phyloP scores from a whole-genome alignment of 2,888 invertebrate genomes.

The Athalia cordata region DNA sequence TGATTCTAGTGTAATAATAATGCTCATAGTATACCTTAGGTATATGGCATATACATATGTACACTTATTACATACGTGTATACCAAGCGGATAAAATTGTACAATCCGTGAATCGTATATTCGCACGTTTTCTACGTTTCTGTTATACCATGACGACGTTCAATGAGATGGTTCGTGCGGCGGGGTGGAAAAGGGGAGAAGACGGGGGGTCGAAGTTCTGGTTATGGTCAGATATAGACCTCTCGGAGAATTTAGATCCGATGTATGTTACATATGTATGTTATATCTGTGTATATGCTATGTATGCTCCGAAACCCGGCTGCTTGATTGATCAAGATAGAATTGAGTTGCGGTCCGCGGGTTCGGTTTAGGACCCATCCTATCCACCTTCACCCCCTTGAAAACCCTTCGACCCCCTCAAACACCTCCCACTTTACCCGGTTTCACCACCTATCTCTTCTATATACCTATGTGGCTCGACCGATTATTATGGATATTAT shows the following conservation, averaged over 20 bases:
- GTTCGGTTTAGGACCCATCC: conserved; percentile 39
- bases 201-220: conserved; percentile 44
- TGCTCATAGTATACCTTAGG: not conserved
- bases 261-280: too few relatives aligned
- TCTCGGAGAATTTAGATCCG: not conserved
- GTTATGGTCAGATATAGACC: conserved; percentile 29
- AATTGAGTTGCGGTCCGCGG: conserved; percentile 54
- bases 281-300: too few relatives aligned
- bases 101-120: too few relatives aligned
- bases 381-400: conserved; percentile 43
- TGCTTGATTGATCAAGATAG: conserved; percentile 55
- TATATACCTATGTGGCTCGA: conserved; percentile 18
- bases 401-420: conserved; percentile 32
- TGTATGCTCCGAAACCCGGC: conserved; percentile 13
- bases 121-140: too few relatives aligned
- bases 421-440: conserved; percentile 45
- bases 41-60: not conserved
- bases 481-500: conserved; percentile 47
- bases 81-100: too few relatives aligned
- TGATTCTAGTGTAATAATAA: too few relatives aligned
- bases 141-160: too few relatives aligned
- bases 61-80: too few relatives aligned
- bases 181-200: not conserved
- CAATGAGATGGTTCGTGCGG: not conserved
- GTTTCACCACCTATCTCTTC: not conserved